phyloP scores from a whole-genome alignment of 1,140 invertebrate genomes.

The Spodoptera frugiperda region DNA sequence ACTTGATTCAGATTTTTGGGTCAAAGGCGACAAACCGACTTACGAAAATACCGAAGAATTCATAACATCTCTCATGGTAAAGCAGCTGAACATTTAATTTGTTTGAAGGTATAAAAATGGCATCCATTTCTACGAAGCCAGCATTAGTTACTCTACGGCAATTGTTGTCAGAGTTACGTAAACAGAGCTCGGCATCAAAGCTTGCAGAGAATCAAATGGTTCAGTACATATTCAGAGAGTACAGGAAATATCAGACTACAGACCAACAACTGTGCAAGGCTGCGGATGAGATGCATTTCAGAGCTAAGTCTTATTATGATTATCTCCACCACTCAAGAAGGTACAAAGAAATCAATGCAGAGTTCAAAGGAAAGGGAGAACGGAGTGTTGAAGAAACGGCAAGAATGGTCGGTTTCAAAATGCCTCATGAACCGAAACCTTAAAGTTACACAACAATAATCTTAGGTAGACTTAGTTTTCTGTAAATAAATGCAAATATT shows the following conservation, averaged over 20 bases:
- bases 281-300: conserved; percentile 90
- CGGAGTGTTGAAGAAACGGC: conserved; percentile 92
- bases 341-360: conserved; percentile 89
- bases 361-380: conserved; percentile 92
- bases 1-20: conserved; percentile 87
- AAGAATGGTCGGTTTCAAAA: conserved; percentile 93
- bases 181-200: conserved; percentile 82
- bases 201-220: conserved; percentile 87
- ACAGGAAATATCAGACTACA: conserved; percentile 90
- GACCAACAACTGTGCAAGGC: conserved; percentile 93
- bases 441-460: conserved; percentile 36
- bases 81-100: conserved; percentile 78
- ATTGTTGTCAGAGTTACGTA: conserved; percentile 88
- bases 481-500: conserved; percentile 36
- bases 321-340: conserved; percentile 90
- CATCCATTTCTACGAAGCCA: conserved; percentile 80
- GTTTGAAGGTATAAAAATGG: conserved; percentile 81
- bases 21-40: conserved; percentile 82
- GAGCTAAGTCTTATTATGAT: conserved; percentile 91
- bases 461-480: conserved; percentile 11
- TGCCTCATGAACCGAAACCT: conserved; percentile 92
- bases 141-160: conserved; percentile 86
- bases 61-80: conserved; percentile 83
- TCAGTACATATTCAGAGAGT: conserved; percentile 90
- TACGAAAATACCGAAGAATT: conserved; percentile 88